phyloP scores from a whole-genome alignment of 2,888 invertebrate species.

The Drosophila formosana region DNA sequence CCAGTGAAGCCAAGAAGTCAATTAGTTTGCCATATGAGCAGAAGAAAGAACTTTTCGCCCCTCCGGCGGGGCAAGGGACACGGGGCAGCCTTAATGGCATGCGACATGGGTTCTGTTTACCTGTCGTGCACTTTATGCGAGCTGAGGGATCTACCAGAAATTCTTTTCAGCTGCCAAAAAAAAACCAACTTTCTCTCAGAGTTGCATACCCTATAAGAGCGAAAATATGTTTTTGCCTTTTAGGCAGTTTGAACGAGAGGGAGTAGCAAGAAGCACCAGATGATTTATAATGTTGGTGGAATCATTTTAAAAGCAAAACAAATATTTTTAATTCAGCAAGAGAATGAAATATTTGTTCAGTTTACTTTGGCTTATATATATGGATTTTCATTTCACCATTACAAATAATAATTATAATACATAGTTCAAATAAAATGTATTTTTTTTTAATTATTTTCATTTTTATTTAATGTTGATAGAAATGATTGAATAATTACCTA shows the following conservation, averaged over 20 bases:
- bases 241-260: neutral
- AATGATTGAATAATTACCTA: too few relatives aligned
- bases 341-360: too few relatives aligned
- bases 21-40: constrained; percentile 64
- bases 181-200: constrained; percentile 2
- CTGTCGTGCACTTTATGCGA: constrained; percentile 27
- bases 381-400: too few relatives aligned
- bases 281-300: neutral
- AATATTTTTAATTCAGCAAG: neutral
- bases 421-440: too few relatives aligned
- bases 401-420: too few relatives aligned
- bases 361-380: too few relatives aligned
- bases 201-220: constrained; percentile 11
- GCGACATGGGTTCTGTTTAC: constrained; percentile 21
- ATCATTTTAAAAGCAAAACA: neutral
- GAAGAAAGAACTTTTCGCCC: constrained; percentile 17
- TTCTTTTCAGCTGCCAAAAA: constrained; percentile 6
- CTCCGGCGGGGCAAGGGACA: neutral
- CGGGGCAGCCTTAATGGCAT: constrained; percentile 13
- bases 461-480: too few relatives aligned
- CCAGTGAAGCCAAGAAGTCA: constrained; percentile 67
- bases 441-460: too few relatives aligned
- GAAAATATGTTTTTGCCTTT: neutral
- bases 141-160: constrained; percentile 14
- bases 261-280: neutral